phyloP scores from a whole-genome alignment of 2,888 invertebrate genomes.

The Rambutsinella grinnellia region DNA sequence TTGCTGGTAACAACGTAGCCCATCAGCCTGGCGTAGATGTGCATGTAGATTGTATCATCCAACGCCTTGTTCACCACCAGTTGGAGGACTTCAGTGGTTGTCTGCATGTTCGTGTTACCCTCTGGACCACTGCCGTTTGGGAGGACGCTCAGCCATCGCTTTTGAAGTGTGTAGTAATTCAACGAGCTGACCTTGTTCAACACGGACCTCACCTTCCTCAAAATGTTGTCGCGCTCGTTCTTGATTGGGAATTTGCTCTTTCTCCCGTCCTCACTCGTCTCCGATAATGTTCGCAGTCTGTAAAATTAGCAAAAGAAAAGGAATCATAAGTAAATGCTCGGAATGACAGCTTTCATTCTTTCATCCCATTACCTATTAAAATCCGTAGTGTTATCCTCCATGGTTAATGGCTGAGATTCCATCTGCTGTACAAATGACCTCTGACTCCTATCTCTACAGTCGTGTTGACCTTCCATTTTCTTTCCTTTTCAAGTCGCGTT shows the following conservation, averaged over 20 bases:
- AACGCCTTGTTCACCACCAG: constrained; percentile 62
- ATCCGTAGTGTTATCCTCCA: constrained; percentile 28
- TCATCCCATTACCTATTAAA: constrained; percentile 37
- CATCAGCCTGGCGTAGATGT: constrained; percentile 64
- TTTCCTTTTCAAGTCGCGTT: neutral
- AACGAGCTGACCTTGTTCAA: constrained; percentile 65
- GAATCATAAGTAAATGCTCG: no score
- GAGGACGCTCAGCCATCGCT: constrained; percentile 62
- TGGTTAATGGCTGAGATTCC: constrained; percentile 42
- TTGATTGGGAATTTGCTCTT: constrained; percentile 61
- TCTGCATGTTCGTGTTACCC: constrained; percentile 33
- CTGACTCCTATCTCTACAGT: neutral
- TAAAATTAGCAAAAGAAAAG: neutral
- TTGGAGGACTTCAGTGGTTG: constrained; percentile 59
- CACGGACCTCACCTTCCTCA: constrained; percentile 66
- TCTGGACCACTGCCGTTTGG: constrained; percentile 46
- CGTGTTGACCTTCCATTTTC: constrained; percentile 20
- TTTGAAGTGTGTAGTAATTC: constrained; percentile 61
- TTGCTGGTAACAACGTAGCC: constrained; percentile 55
- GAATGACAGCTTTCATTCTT: no score
- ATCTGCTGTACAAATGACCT: constrained; percentile 17
- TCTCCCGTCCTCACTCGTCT: constrained; percentile 45
- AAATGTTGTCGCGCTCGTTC: constrained; percentile 62
- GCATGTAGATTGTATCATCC: constrained; percentile 64
- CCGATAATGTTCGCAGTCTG: constrained; percentile 42